Evolutionary conservation across 2,797 vertebrate species (phyloP), one percentile per base, ranked within the genome.

Genomic region (Hylomyscus alleni): DNA sequence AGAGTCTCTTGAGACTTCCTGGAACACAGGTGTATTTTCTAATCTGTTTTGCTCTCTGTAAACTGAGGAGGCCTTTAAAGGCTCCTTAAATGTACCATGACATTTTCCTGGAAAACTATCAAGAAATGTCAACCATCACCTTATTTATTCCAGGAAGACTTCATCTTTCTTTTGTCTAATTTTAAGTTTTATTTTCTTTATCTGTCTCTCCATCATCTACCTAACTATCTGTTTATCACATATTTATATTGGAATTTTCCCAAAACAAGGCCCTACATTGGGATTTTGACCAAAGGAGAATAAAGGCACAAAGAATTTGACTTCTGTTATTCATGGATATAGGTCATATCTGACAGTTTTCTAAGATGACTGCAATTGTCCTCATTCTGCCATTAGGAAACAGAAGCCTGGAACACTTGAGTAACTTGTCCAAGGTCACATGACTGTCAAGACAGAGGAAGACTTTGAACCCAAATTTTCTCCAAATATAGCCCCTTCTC

Each of bases 11-110:
- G 31, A 54, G 58, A 26, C 17, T 6, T 34, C 92, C 78, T 91
- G 72, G 82, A 62, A 60, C 24, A 92, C 62, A 62, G 81, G 56
- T 89, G 31, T 37, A 69, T 93, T 83, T 93, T 37, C 34, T 85
- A 94, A 96, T 24, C 37, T 73, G 2, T n/a, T 20, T 67, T n/a
- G 31, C 75, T 87, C 54, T 67, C 26, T 29, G 60, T 31, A 82
- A 86, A 62, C 60, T 14, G 83, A 6, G 2, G 40, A 89, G 44
- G 17, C 6, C 73, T 91, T 93, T 88, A 85, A 92, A 72, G 81
- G 0, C 50, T 84, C 78, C 37, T 60, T 29, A 76, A 90, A 20
- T 47, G n/a, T 81, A 10, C 58, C 81, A 7, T 31, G 81, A 91
- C 8, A 81, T 95, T 91, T 52, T 34, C 29, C 83, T 40, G 44